Evolutionary conservation across 2,113 vertebrate genomes (phyloP), one percentile per base, ranked within the genome.

Genomic region (Acrocephalus kingi): DNA sequence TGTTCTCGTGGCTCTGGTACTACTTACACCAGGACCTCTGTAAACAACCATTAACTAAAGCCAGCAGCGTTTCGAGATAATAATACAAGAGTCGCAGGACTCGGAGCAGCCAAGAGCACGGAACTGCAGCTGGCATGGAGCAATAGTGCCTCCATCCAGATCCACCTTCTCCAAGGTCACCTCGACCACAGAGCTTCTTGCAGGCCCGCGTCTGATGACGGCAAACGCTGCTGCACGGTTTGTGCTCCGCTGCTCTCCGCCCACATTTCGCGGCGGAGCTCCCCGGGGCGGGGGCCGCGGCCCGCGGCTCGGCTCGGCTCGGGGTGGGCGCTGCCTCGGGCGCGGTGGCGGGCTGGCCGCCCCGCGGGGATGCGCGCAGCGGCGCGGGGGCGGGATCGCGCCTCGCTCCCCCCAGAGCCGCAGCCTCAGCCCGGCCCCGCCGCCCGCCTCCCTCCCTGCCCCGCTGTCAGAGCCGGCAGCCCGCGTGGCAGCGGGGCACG

Each of bases 111-210:
- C 31, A 28, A 6, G 28, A 28, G 35, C 22, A 39, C 25, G 10
- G 17, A 18, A 19, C 55, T 28, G 35, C 59, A n/a, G 71, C 46
- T 12, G 67, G 13, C 52, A 30, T 0, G 28, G 33, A 20, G 49
- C 71, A 52, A 67, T 5, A 8, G 27, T 2, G 66, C 30, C 51
- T 51, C 67, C 46, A 5, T 24, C 18, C 68, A 31, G 56, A 84
- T 41, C 71, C 87, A 58, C 63, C 43, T 69, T 83, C 46, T 58
- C 68, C 92, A 94, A 90, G 94, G 92, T 97, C 92, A 95, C 8
- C 59, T 31, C 63, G 31, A 62, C 23, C 59, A 30, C 19, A 2
- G 28, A 21, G 72, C 15, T 28, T 8, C 63, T 24, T 3, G 46
- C 49, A n/a, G 82, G 79, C 90, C 82, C 37, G 7, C 12, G 33